Conservation (phyloP, 2,797 vertebrate genomes). For the Neosalanx taihuensis region DNA sequence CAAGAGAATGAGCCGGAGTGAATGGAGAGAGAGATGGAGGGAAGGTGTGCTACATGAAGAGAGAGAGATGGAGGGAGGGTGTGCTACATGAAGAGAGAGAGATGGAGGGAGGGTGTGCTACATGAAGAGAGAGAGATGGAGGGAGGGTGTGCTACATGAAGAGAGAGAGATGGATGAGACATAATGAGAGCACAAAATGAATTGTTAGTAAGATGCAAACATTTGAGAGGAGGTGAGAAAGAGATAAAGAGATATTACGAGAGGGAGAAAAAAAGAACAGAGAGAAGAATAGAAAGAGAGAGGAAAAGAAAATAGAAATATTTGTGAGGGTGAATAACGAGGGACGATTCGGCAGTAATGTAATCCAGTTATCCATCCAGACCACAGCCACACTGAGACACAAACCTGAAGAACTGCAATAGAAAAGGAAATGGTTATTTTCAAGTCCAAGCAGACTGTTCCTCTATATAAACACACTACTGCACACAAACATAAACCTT, state of each 20-base stretch:
- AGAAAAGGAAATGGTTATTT: slow-evolving; percentile 17
- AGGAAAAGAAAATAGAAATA: too few relatives aligned
- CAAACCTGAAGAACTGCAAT: slow-evolving; percentile 35
- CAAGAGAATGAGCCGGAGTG: background rate
- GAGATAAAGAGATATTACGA: too few relatives aligned
- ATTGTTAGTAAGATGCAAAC: too few relatives aligned
- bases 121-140: too few relatives aligned
- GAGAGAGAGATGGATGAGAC: background rate
- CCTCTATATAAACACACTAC: slow-evolving; percentile 24
- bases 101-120: background rate
- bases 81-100: background rate
- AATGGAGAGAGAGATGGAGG: background rate
- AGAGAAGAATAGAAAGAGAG: too few relatives aligned
- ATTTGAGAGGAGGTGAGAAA: too few relatives aligned
- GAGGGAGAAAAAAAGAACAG: too few relatives aligned
- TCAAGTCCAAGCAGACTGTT: slow-evolving; percentile 27
- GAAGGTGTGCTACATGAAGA: background rate
- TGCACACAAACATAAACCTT: slow-evolving; percentile 5
- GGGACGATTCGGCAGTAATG: slow-evolving; percentile 42
- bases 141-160: background rate
- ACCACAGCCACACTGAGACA: slow-evolving; percentile 12
- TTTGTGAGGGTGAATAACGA: background rate
- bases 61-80: background rate
- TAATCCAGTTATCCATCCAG: slow-evolving; percentile 37
- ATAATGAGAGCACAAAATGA: background rate